These are phyloP conservation scores for Morone saxatilis DNA, from an alignment of 2,113 vertebrate species.

Conservation along the genomic window DNA sequence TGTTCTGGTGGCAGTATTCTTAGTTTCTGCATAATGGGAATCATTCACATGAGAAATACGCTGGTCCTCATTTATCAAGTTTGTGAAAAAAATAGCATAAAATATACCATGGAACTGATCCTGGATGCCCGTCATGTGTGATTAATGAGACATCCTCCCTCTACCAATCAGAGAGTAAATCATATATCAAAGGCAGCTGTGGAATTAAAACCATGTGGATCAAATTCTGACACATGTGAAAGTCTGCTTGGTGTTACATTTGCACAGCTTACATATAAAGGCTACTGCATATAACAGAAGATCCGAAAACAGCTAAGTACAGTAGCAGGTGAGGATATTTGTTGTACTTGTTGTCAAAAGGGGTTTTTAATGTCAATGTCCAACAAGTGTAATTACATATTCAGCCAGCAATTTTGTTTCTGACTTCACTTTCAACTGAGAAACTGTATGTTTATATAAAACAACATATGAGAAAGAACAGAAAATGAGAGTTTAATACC, in stretches of 20 bases:
- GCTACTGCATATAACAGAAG: background rate
- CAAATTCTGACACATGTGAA: constrained; percentile 17
- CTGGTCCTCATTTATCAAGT: constrained; percentile 35
- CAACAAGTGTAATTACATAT: background rate
- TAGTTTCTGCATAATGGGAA: constrained; percentile 20
- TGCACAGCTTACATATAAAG: constrained; percentile 16
- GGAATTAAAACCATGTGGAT: constrained; percentile 38
- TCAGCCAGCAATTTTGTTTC: no score
- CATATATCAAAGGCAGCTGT: constrained; percentile 29
- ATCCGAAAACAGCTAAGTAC: background rate
- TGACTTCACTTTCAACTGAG: background rate
- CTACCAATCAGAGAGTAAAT: background rate
- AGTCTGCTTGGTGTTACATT: constrained; percentile 3
- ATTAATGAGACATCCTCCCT: constrained; percentile 41
- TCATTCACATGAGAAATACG: constrained; percentile 13
- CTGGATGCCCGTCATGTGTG: constrained; percentile 28
- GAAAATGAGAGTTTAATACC: background rate
- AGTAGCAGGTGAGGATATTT: background rate
- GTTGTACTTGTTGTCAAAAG: no score
- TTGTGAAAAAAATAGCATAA: constrained; percentile 33
- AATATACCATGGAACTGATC: constrained; percentile 42
- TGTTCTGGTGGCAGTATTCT: background rate
- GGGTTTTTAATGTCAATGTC: background rate
- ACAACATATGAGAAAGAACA: background rate
- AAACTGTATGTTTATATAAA: background rate